Evolutionary conservation across 2,113 vertebrate species (phyloP).

Genomic region (Nothobranchius kuhntae): DNA sequence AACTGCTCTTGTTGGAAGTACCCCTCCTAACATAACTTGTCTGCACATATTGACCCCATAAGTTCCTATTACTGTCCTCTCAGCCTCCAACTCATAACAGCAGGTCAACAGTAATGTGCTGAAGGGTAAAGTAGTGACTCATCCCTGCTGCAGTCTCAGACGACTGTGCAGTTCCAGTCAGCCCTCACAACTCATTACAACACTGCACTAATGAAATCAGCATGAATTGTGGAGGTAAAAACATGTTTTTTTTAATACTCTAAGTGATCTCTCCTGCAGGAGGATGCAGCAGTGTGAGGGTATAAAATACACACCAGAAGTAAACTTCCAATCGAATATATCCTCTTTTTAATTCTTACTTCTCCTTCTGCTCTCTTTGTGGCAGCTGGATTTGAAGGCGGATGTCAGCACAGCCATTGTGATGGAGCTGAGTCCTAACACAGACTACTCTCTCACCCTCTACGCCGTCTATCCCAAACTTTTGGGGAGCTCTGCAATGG

Average conservation of each 20-base stretch:
- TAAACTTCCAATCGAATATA: too few species aligned
- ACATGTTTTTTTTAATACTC: not conserved
- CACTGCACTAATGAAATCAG: constrained; percentile 3
- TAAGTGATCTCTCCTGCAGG: not conserved
- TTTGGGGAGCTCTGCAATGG: constrained; percentile 74
- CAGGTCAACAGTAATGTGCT: constrained; percentile 7
- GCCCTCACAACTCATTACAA: not conserved
- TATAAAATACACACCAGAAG: too few species aligned
- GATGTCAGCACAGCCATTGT: constrained; percentile 77
- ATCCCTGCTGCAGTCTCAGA: constrained; percentile 2
- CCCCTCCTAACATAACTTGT: not conserved
- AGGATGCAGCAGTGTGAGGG: too few species aligned
- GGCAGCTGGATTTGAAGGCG: constrained; percentile 82
- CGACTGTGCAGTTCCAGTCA: not conserved
- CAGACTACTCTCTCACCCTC: constrained; percentile 79
- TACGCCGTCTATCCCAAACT: constrained; percentile 78
- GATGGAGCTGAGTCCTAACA: constrained; percentile 79
- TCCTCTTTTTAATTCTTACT: not conserved
- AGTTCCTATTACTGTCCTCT: constrained; percentile 8
- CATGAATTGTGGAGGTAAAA: not conserved
- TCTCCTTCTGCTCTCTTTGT: constrained; percentile 8
- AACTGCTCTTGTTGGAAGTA: constrained; percentile 1
- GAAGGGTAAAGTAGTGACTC: not conserved
- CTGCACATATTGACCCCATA: not conserved
- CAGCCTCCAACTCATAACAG: constrained; percentile 4